Evolutionary conservation across 1,140 invertebrate species (phyloP).

Genomic region (Anastrepha ludens): DNA sequence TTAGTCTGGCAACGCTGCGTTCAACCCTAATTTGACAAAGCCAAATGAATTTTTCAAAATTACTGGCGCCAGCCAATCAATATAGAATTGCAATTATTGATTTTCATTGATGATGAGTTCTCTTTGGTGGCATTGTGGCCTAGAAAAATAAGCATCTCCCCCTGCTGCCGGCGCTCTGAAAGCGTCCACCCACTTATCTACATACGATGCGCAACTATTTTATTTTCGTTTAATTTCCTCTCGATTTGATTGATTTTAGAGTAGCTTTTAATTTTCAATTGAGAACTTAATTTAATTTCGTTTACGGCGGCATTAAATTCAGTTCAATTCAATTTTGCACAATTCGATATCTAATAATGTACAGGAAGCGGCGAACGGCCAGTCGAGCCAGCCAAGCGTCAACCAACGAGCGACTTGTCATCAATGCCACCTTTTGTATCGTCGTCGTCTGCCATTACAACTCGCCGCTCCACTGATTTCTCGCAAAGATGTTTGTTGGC

Average conservation of each 20-base stretch:
- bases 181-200: not conserved
- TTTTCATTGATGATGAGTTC: conserved; percentile 2
- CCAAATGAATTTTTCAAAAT: conserved; percentile 40
- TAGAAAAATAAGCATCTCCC: not conserved
- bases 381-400: too few relatives aligned
- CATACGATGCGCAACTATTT: not conserved
- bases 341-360: not conserved
- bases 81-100: conserved; percentile 54
- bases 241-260: conserved; percentile 29
- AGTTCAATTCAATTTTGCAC: conserved; percentile 50
- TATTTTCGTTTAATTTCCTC: not conserved
- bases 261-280: conserved; percentile 39
- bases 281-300: conserved; percentile 35
- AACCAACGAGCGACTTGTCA: not conserved
- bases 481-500: not conserved
- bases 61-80: conserved; percentile 56
- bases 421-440: not conserved
- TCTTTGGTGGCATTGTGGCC: not conserved
- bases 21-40: not conserved
- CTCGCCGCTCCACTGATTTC: not conserved
- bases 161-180: not conserved
- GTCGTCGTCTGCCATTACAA: not conserved
- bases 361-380: not conserved
- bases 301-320: conserved; percentile 8
- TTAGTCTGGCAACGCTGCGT: not conserved